These are phyloP conservation scores for Desmophyllum pertusum DNA, from an alignment of 92 coral and sea anemone species.

Conservation along the genomic window DNA sequence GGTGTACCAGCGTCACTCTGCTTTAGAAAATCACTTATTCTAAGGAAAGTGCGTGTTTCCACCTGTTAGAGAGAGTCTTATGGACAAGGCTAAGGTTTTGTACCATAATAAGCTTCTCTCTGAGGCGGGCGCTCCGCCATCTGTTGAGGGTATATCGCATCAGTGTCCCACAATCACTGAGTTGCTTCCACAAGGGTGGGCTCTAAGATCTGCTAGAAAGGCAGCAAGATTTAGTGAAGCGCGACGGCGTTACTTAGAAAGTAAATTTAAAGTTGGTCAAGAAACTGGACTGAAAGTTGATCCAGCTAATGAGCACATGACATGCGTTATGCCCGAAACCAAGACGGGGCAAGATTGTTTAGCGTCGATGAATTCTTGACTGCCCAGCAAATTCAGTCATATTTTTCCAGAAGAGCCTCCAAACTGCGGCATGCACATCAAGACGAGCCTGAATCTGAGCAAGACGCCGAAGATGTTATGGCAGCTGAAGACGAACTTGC, in stretches of 20 bases:
- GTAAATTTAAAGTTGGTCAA: conserved; percentile 49
- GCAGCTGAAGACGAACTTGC: not conserved
- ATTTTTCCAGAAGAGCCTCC: not conserved
- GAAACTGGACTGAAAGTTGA: conserved; percentile 49
- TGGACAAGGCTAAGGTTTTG: conserved; percentile 55
- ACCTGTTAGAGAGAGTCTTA: conserved; percentile 48
- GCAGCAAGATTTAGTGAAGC: conserved; percentile 43
- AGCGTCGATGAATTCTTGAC: not conserved
- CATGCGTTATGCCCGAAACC: conserved; percentile 15
- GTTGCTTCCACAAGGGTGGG: conserved; percentile 53
- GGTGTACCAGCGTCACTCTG: conserved; percentile 51
- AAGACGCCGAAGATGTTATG: not conserved
- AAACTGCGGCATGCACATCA: not conserved
- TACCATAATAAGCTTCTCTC: conserved; percentile 41
- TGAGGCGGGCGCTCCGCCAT: conserved; percentile 23
- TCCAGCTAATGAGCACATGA: conserved; percentile 34
- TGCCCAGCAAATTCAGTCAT: not conserved
- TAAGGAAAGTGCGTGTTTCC: conserved; percentile 54
- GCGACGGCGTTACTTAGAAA: conserved; percentile 33
- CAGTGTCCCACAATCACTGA: conserved; percentile 10
- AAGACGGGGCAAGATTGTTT: not conserved
- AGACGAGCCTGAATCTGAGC: no score
- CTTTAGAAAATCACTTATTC: conserved; percentile 60
- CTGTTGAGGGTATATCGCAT: not conserved
- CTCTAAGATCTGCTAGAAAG: conserved; percentile 42